Evolutionary conservation across 2,113 vertebrate species (phyloP).

Genomic region (Brachypteracias leptosomus): DNA sequence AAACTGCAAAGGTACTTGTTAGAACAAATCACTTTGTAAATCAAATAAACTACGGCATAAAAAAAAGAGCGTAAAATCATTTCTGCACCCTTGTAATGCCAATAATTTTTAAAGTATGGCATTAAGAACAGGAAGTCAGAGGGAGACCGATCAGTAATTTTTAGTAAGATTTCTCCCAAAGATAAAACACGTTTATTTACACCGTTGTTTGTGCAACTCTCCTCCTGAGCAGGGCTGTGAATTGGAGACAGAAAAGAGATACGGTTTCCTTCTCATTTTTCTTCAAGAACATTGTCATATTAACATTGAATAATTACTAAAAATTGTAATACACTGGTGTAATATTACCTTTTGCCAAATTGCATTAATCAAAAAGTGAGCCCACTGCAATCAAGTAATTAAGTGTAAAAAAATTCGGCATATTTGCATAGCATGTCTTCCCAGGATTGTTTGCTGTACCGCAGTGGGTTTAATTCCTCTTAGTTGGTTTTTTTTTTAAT

Average conservation of each 20-base stretch:
- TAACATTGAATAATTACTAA: slow-evolving; percentile 78
- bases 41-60: slow-evolving; percentile 70
- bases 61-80: slow-evolving; percentile 61
- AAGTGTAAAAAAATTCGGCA: slow-evolving; percentile 35
- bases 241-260: slow-evolving; percentile 66
- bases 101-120: slow-evolving; percentile 72
- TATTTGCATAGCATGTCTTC: slow-evolving; percentile 59
- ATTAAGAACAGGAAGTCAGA: slow-evolving; percentile 51
- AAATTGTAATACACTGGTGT: slow-evolving; percentile 76
- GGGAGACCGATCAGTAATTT: slow-evolving; percentile 59
- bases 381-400: slow-evolving; percentile 77
- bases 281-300: slow-evolving; percentile 75
- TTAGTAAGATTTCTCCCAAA: slow-evolving; percentile 54
- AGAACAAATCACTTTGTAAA: slow-evolving; percentile 75
- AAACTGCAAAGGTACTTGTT: slow-evolving; percentile 74
- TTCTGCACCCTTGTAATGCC: slow-evolving; percentile 66
- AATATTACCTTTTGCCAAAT: slow-evolving; percentile 82
- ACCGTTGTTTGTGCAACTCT: slow-evolving; percentile 56
- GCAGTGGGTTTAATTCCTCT: background rate
- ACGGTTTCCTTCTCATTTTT: slow-evolving; percentile 68
- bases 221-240: slow-evolving; percentile 62
- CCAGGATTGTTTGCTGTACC: slow-evolving; percentile 44
- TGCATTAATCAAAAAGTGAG: slow-evolving; percentile 80
- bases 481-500: slow-evolving; percentile 2
- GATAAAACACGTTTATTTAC: slow-evolving; percentile 75